phyloP scores from a whole-genome alignment of 2,113 vertebrate genomes.

The Meleagris gallopavo region DNA sequence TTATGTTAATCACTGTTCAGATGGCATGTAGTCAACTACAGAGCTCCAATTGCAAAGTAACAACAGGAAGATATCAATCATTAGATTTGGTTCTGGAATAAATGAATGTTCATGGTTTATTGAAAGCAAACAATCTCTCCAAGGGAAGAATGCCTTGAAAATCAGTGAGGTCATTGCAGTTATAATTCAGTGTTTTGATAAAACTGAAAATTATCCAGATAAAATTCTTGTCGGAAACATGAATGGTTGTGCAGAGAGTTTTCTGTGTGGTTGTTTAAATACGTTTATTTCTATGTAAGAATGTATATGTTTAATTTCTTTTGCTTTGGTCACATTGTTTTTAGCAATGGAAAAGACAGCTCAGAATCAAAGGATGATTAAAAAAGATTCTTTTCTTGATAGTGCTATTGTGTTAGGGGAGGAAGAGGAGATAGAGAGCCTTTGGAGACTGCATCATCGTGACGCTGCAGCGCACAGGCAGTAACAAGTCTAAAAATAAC shows the following conservation, averaged over 20 bases:
- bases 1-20: slow-evolving; percentile 36
- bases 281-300: no score
- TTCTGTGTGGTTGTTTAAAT: neutral
- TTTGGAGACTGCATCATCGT: neutral
- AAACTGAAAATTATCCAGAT: slow-evolving; percentile 26
- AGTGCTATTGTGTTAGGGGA: neutral
- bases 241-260: neutral
- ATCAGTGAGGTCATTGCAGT: slow-evolving; percentile 27
- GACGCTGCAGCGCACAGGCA: neutral
- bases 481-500: slow-evolving; percentile 35
- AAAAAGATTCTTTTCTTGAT: slow-evolving; percentile 2
- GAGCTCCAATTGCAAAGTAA: neutral
- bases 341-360: neutral
- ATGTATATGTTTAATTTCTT: neutral
- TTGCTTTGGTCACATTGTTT: neutral
- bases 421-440: neutral
- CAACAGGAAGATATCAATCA: neutral
- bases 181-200: slow-evolving; percentile 38
- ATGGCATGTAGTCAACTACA: slow-evolving; percentile 5
- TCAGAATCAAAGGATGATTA: neutral
- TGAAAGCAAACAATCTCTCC: neutral
- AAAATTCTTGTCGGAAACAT: slow-evolving; percentile 21
- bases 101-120: neutral
- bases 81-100: slow-evolving; percentile 12
- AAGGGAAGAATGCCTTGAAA: slow-evolving; percentile 6